Evolutionary conservation across 2,113 vertebrate species (phyloP), one percentile per base, ranked within the genome.

Genomic region (Axis porcinus): DNA sequence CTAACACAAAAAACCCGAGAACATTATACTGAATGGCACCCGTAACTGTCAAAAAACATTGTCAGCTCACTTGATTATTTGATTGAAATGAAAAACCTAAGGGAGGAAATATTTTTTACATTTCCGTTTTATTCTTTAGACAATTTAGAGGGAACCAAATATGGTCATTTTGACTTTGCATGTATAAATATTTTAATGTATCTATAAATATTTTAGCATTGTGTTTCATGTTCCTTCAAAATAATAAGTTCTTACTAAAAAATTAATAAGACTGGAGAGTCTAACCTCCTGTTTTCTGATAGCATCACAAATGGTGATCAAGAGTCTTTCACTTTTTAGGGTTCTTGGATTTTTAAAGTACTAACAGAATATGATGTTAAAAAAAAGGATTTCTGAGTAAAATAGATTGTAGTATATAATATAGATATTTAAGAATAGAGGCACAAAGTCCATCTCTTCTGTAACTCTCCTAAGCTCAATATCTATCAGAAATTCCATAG

Each of bases 121-220:
- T 89, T 96, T 87, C 17, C 1, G 76, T 92, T 89, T 76, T 62
- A 70, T 92, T 94, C 60, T 86, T 86, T 93, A 92, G 85, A 78
- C 96, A 90, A 85, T 62, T 57, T 40, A 86, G 64, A 76, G 54
- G 58, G 17, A 84, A 58, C 70, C 36, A 55, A 90, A 96, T 93
- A 43, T 79, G 76, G 67, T 70, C 93, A 93, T 93, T 97, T 94
- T 94, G 76, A 50, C 78, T 95, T 96, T 76, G 57, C 8, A 36
- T 17, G 3, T 95, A 94, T 98, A 97, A 94, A 97, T 97, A 97
- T 97, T 98, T 98, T 95, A 97, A 96, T 62, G 52, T 79, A 45
- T 90, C 43, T 97, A 97, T 97, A 96, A 97, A 97, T 98, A 98
- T 97, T 98, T 98, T 96, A 98, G 83, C 76, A 91, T 83, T 96